Evolutionary conservation across 1,140 invertebrate genomes (phyloP).

Genomic region (Neodiprion fabricii): DNA sequence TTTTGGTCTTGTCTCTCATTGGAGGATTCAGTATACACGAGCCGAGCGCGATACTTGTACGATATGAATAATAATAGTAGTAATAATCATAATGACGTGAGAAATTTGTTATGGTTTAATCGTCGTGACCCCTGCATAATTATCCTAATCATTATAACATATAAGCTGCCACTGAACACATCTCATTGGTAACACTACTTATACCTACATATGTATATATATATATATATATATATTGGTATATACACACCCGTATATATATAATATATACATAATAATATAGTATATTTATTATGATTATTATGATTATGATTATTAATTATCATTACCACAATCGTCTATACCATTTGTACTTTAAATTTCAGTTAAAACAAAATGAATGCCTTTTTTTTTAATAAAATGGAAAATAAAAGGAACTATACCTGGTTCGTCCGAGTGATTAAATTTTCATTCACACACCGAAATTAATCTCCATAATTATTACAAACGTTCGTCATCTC

Average conservation of each 20-base stretch:
- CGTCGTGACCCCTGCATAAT: background rate
- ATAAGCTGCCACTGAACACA: conserved; percentile 59
- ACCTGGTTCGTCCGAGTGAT: background rate
- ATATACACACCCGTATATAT: conserved; percentile 38
- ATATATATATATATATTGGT: conserved; percentile 26
- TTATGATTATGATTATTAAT: conserved; percentile 29
- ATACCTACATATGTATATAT: conserved; percentile 46
- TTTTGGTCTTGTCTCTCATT: no score
- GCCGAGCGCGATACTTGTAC: no score
- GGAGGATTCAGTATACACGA: no score
- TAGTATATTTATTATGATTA: background rate
- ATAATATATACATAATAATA: background rate
- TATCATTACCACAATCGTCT: conserved; percentile 54
- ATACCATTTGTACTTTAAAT: conserved; percentile 62
- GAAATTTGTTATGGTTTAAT: background rate
- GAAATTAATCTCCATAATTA: no score
- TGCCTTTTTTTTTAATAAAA: conserved; percentile 62
- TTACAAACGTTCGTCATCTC: no score
- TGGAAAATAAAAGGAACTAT: conserved; percentile 12
- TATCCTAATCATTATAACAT: background rate
- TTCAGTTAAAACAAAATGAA: conserved; percentile 61
- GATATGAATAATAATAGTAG: no score
- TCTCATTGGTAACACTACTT: conserved; percentile 59
- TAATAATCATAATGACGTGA: no score
- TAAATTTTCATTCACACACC: no score